phyloP scores from a whole-genome alignment of 2,113 vertebrate genomes.

The Bagarius yarrelli region DNA sequence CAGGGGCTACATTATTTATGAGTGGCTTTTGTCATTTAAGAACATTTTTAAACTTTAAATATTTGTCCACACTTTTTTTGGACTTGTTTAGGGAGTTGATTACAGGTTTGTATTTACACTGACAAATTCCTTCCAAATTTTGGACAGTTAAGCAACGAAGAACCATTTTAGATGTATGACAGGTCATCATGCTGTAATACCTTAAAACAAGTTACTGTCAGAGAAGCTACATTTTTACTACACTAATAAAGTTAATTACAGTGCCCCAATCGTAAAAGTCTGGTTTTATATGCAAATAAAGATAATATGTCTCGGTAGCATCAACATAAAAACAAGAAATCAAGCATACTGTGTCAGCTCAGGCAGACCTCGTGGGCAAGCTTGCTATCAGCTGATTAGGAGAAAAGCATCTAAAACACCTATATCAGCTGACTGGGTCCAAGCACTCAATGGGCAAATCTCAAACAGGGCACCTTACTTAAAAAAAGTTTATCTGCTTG shows the following conservation, averaged over 20 bases:
- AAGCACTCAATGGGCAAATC: no score
- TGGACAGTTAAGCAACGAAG: no score
- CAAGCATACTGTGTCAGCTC: background rate
- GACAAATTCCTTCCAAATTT: background rate
- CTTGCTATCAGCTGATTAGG: no score
- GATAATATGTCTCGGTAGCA: background rate
- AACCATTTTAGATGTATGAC: background rate
- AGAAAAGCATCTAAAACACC: no score
- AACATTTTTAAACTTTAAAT: background rate
- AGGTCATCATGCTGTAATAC: background rate
- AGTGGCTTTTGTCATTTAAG: background rate
- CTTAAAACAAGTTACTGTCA: background rate
- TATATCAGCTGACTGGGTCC: no score
- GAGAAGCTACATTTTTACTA: background rate
- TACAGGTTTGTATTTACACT: background rate
- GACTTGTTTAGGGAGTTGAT: background rate
- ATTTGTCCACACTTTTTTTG: background rate
- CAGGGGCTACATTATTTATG: background rate
- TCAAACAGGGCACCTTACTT: no score
- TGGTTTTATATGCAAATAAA: background rate
- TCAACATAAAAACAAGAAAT: background rate
- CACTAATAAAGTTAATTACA: background rate
- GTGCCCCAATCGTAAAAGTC: background rate
- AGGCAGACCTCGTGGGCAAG: no score
- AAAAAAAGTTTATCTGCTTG: no score